Percentiles rank a stretch among this genome's conserved stretches.
phyloP scores from a whole-genome alignment of 2,888 invertebrate species.

The Leptinotarsa juncta region DNA sequence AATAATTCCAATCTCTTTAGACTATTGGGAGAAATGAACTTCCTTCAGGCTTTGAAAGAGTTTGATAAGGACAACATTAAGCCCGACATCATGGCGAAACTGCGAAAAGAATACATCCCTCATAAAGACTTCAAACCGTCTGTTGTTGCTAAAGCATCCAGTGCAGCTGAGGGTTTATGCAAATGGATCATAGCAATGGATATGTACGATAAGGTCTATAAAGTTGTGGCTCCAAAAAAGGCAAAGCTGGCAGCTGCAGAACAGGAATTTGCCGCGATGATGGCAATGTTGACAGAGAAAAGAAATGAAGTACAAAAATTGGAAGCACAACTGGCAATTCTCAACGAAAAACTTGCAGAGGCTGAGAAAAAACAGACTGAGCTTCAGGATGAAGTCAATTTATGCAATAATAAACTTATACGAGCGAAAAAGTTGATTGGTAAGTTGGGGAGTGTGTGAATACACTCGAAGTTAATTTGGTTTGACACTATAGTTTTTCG shows the following conservation, averaged over 20 bases:
- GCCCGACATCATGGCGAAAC: constrained; percentile 76
- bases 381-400: constrained; percentile 78
- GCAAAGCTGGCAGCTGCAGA: constrained; percentile 84
- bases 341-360: constrained; percentile 77
- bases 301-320: constrained; percentile 80
- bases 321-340: constrained; percentile 79
- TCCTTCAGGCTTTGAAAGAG: constrained; percentile 78
- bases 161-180: constrained; percentile 93
- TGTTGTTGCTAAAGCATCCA: constrained; percentile 88
- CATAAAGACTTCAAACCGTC: constrained; percentile 84
- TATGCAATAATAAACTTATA: constrained; percentile 85
- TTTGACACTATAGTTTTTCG: too few relatives aligned
- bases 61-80: constrained; percentile 90
- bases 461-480: too few relatives aligned
- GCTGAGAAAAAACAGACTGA: constrained; percentile 76
- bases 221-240: constrained; percentile 87
- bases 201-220: constrained; percentile 86
- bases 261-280: constrained; percentile 82
- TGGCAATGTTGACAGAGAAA: constrained; percentile 87
- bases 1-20: constrained; percentile 50
- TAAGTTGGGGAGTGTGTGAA: constrained; percentile 22
- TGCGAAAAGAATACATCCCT: constrained; percentile 79
- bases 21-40: constrained; percentile 83
- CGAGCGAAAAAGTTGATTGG: constrained; percentile 52
- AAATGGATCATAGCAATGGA: constrained; percentile 94